Percentiles rank a stretch among this genome's conserved stretches.
phyloP scores from a whole-genome alignment of 2,888 invertebrate species.

The Aphodius granarius region DNA sequence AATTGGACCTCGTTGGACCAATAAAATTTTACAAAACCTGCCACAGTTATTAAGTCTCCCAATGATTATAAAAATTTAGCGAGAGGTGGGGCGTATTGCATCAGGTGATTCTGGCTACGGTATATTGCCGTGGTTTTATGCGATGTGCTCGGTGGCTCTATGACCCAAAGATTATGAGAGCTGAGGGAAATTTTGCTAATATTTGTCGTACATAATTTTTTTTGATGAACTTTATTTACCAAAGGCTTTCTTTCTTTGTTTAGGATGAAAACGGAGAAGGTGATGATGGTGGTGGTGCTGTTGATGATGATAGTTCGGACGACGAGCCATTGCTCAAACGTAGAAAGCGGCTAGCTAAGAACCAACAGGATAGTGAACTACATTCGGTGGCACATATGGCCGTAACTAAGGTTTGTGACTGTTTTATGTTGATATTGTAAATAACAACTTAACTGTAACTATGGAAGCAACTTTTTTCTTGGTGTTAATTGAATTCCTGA shows the following conservation, averaged over 20 bases:
- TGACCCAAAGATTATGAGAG: constrained; percentile 26
- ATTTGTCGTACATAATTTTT: background rate
- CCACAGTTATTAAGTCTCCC: too few species aligned
- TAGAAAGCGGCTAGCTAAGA: constrained; percentile 34
- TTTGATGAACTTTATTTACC: background rate
- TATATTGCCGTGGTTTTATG: constrained; percentile 15
- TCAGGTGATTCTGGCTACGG: constrained; percentile 17
- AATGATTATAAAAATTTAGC: constrained; percentile 17
- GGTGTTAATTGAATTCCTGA: too few species aligned
- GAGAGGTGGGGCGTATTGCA: constrained; percentile 17
- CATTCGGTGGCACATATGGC: constrained; percentile 17
- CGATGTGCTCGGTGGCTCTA: constrained; percentile 16
- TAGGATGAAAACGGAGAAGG: constrained; percentile 19
- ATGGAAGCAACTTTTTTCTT: too few species aligned
- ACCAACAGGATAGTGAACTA: constrained; percentile 11
- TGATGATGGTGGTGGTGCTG: constrained; percentile 8
- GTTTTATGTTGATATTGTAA: background rate
- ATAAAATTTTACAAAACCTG: too few species aligned
- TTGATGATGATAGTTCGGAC: constrained; percentile 25
- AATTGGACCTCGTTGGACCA: background rate
- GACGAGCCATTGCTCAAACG: constrained; percentile 45
- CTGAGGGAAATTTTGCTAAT: constrained; percentile 17
- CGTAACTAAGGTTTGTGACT: constrained; percentile 19
- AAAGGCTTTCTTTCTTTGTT: background rate
- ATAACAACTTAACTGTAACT: too few species aligned